Percentiles rank a stretch among this genome's conserved stretches.
Conservation (phyloP, 2,888 invertebrate genomes). For the Cyclophora punctaria region DNA sequence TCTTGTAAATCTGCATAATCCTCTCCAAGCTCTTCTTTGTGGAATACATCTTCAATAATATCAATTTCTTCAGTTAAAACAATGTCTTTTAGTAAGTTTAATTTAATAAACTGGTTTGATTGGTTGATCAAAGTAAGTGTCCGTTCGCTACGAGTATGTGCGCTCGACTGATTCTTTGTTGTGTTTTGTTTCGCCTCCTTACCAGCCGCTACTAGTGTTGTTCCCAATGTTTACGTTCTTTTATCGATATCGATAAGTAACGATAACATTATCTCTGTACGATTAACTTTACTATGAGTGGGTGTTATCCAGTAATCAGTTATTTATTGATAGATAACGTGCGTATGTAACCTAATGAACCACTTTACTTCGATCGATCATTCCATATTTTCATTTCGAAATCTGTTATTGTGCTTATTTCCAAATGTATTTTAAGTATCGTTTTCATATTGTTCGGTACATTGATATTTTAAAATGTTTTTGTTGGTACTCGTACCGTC, state of each 20-base stretch:
- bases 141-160: constrained; percentile 34
- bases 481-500: too few species aligned
- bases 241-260: constrained; percentile 56
- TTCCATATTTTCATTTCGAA: too few species aligned
- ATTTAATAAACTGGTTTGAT: constrained; percentile 23
- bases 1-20: constrained; percentile 55
- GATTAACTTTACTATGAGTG: constrained; percentile 5
- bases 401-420: too few species aligned
- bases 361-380: too few species aligned
- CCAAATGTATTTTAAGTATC: too few species aligned
- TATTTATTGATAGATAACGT: constrained; percentile 2
- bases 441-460: too few species aligned
- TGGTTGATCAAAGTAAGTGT: constrained; percentile 22
- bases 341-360: too few species aligned
- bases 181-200: constrained; percentile 59
- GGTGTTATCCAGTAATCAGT: too few species aligned
- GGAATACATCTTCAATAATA: constrained; percentile 43
- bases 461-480: too few species aligned
- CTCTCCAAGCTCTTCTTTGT: constrained; percentile 57
- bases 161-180: constrained; percentile 66
- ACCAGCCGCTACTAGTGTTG: constrained; percentile 46
- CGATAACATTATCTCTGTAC: constrained; percentile 26
- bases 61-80: constrained; percentile 9
- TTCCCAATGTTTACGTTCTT: constrained; percentile 58
- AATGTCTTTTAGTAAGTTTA: constrained; percentile 17